Percentiles rank a stretch among this genome's conserved stretches.
Evolutionary conservation across 2,888 invertebrate species (phyloP).

Genomic region (Sminthurides aquaticus): DNA sequence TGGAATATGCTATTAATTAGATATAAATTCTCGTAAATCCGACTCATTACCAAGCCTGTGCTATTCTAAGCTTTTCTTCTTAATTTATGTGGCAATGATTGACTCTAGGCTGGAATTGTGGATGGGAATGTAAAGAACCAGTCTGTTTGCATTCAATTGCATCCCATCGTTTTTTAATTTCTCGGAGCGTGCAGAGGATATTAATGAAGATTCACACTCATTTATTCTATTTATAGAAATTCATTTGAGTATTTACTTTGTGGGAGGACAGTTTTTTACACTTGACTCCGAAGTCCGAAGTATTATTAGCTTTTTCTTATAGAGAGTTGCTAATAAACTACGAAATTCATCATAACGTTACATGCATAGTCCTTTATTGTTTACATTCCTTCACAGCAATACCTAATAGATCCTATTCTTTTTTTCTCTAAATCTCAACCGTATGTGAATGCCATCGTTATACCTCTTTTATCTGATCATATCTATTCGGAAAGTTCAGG

Average conservation of each 20-base stretch:
- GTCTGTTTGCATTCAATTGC: too few relatives aligned
- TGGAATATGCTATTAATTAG: too few relatives aligned
- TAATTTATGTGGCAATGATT: not conserved
- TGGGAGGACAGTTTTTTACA: not conserved
- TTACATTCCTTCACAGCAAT: too few relatives aligned
- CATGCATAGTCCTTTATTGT: not conserved
- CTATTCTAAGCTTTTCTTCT: too few relatives aligned
- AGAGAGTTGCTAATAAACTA: not conserved
- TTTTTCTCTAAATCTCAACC: too few relatives aligned
- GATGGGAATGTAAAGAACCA: not conserved
- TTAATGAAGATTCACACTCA: slow-evolving; percentile 7
- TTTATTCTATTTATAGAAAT: slow-evolving; percentile 6
- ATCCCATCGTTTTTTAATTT: too few relatives aligned
- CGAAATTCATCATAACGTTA: not conserved
- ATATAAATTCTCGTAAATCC: too few relatives aligned
- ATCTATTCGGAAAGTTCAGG: too few relatives aligned
- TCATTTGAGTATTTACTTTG: slow-evolving; percentile 1
- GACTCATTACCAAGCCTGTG: too few relatives aligned
- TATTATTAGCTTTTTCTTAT: not conserved
- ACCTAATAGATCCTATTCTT: too few relatives aligned
- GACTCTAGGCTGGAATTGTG: not conserved
- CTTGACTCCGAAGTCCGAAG: not conserved
- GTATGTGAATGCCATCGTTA: not conserved
- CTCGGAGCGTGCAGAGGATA: too few relatives aligned
- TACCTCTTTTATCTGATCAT: not conserved